Conservation (phyloP, 2,888 invertebrate species). For the Arctia plantaginis region DNA sequence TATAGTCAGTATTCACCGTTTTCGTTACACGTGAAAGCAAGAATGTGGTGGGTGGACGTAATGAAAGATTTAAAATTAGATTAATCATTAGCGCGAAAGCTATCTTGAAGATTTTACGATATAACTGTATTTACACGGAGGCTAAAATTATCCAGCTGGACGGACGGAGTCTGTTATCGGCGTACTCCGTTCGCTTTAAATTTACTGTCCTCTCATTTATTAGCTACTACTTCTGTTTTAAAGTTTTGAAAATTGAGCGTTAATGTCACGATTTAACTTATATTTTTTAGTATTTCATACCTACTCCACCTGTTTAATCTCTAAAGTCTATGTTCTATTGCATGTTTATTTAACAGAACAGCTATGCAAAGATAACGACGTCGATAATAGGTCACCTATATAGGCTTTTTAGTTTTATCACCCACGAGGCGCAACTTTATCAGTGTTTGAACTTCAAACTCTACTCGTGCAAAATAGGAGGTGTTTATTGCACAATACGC, state of each 20-base stretch:
- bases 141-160: conserved; percentile 47
- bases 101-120: conserved; percentile 50
- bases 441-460: conserved; percentile 23
- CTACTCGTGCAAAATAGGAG: background rate
- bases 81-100: conserved; percentile 52
- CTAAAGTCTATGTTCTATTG: background rate
- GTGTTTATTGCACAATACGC: background rate
- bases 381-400: background rate
- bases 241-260: background rate
- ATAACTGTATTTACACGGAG: conserved; percentile 50
- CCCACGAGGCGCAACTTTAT: conserved; percentile 24
- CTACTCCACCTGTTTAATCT: background rate
- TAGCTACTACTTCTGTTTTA: conserved; percentile 9
- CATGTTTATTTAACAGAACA: background rate
- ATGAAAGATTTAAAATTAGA: conserved; percentile 54
- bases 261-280: background rate
- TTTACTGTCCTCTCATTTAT: conserved; percentile 23
- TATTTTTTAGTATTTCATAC: background rate
- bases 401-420: background rate
- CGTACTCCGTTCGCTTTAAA: conserved; percentile 31
- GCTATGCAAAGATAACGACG: background rate
- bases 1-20: conserved; percentile 31
- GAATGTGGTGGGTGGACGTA: conserved; percentile 53
- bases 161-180: conserved; percentile 39
- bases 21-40: conserved; percentile 44